Evolutionary conservation across 1,140 invertebrate species (phyloP).

Genomic region (Wasmannia auropunctata): DNA sequence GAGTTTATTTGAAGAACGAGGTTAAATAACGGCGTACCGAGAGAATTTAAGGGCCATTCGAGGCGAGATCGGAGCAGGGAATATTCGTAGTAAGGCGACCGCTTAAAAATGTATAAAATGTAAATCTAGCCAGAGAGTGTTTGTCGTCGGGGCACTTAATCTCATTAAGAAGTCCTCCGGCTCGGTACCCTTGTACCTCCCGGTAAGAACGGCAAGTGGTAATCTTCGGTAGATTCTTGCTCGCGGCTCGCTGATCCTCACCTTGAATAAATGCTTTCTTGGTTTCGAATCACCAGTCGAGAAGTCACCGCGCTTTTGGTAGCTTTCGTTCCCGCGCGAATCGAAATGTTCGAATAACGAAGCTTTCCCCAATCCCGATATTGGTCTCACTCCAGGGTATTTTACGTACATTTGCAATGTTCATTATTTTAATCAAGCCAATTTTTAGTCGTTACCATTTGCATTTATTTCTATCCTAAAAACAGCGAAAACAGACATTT

Average conservation of each 20-base stretch:
- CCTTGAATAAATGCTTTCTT: constrained; percentile 83
- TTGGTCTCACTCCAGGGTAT: not conserved
- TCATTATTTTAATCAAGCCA: not conserved
- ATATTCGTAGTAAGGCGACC: constrained; percentile 70
- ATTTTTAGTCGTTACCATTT: not conserved
- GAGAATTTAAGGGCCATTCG: constrained; percentile 55
- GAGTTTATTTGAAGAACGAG: constrained; percentile 42
- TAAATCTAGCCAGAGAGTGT: constrained; percentile 83
- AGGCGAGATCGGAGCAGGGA: constrained; percentile 32
- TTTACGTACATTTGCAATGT: constrained; percentile 7
- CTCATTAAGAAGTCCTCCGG: constrained; percentile 85
- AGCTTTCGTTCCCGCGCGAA: constrained; percentile 21
- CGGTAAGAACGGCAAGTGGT: constrained; percentile 74
- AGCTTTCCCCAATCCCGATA: not conserved
- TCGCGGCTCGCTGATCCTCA: constrained; percentile 80
- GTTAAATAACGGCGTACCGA: constrained; percentile 1
- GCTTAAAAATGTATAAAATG: constrained; percentile 85
- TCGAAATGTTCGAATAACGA: constrained; percentile 23
- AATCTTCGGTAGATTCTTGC: constrained; percentile 82
- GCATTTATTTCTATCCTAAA: not conserved
- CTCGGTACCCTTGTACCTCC: constrained; percentile 73
- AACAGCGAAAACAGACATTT: not conserved
- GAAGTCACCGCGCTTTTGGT: constrained; percentile 58
- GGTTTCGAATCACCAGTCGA: constrained; percentile 75
- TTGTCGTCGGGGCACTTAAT: constrained; percentile 82